Conservation (phyloP, 30 jellyfish, hydroid and myxozoan species). For the Turritopsis dohrnii region DNA sequence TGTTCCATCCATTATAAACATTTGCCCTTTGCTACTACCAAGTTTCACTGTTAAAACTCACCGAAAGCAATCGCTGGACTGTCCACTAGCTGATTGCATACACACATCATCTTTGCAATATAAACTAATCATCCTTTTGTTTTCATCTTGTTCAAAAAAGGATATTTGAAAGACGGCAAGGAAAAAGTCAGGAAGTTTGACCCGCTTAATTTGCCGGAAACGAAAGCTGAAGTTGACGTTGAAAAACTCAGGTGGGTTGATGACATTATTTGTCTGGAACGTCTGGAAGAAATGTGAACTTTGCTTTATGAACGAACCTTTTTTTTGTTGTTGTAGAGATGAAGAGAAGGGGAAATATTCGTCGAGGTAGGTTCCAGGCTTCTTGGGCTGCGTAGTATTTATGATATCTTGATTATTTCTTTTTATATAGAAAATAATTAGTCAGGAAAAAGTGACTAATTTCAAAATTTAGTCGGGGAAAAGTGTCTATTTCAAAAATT, state of each 20-base stretch:
- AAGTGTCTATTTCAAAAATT: too few relatives aligned
- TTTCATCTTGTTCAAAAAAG: conserved; percentile 22
- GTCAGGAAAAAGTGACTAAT: too few relatives aligned
- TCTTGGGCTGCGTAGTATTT: too few relatives aligned
- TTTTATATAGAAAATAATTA: too few relatives aligned
- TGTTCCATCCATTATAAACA: too few relatives aligned
- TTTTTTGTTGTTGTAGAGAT: conserved; percentile 44
- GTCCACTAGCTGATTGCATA: too few relatives aligned
- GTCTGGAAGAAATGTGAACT: not conserved
- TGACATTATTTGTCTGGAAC: not conserved
- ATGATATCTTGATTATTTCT: too few relatives aligned
- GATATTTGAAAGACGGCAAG: conserved; percentile 72
- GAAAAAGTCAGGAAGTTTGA: conserved; percentile 57
- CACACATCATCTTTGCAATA: too few relatives aligned
- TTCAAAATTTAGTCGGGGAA: too few relatives aligned
- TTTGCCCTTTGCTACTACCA: too few relatives aligned
- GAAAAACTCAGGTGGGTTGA: conserved; percentile 82
- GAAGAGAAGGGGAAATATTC: conserved; percentile 79
- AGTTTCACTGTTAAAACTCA: too few relatives aligned
- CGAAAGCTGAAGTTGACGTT: conserved; percentile 83
- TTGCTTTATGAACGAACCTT: not conserved
- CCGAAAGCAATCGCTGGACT: too few relatives aligned
- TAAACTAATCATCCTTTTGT: not conserved
- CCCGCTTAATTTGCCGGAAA: conserved; percentile 75
- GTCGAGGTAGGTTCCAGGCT: conserved; percentile 26